These are phyloP conservation scores for Promerops cafer DNA, from an alignment of 2,113 vertebrate species.

Conservation along the genomic window DNA sequence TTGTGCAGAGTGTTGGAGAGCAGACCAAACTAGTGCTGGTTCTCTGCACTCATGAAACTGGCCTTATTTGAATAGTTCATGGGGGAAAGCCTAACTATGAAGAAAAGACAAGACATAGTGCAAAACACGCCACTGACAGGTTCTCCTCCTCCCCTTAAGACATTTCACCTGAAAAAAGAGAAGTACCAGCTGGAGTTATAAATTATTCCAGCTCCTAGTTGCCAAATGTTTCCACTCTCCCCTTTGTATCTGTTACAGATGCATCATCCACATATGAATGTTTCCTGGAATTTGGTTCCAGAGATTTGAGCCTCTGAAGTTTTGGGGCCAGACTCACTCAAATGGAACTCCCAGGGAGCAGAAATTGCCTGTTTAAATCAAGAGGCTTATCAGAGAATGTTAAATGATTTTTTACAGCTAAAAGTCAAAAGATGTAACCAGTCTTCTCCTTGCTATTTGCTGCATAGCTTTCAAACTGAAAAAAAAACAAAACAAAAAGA, in stretches of 20 bases:
- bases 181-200: constrained; percentile 48
- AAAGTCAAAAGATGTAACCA: constrained; percentile 32
- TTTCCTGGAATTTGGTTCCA: constrained; percentile 55
- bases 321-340: constrained; percentile 23
- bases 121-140: not conserved
- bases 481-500: not conserved
- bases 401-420: constrained; percentile 14
- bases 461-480: not conserved
- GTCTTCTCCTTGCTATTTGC: not conserved
- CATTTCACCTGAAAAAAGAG: constrained; percentile 49
- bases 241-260: constrained; percentile 50
- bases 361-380: constrained; percentile 47
- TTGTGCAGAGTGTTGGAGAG: not conserved
- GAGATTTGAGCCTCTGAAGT: constrained; percentile 51
- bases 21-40: not conserved
- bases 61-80: not conserved
- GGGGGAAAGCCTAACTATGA: not conserved
- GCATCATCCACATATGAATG: constrained; percentile 37
- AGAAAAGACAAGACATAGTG: not conserved
- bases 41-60: not conserved
- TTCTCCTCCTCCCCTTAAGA: not conserved
- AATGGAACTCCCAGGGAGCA: constrained; percentile 53
- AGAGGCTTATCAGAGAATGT: constrained; percentile 32
- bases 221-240: constrained; percentile 41
- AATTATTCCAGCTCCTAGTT: constrained; percentile 15